These are phyloP conservation scores for Notodonta dromedarius DNA, from an alignment of 2,888 invertebrate species.

Conservation along the genomic window DNA sequence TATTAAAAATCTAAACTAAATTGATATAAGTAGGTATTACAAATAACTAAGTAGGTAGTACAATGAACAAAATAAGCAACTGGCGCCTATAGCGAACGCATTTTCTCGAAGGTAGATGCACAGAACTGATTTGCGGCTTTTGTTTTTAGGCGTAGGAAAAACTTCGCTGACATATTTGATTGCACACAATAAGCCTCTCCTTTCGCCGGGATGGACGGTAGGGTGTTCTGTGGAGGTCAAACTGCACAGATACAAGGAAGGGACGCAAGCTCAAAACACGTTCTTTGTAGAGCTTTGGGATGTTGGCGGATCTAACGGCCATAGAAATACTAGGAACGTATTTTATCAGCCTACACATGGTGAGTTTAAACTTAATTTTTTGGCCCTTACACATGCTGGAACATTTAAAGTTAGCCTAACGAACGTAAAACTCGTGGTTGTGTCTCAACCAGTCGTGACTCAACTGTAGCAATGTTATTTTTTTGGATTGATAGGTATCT, in stretches of 20 bases:
- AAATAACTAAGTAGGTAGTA: too few species aligned
- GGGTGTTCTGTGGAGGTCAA: conserved; percentile 98
- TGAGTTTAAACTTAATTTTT: conserved; percentile 28
- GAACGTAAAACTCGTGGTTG: too few species aligned
- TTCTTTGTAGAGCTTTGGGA: conserved; percentile 99
- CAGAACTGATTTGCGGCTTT: not conserved
- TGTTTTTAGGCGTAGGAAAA: conserved; percentile 95
- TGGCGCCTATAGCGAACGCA: too few species aligned
- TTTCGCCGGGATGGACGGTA: conserved; percentile 97
- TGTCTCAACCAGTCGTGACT: too few species aligned
- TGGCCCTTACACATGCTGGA: not conserved
- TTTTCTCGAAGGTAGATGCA: too few species aligned
- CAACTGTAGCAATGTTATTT: too few species aligned
- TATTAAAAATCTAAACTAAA: too few species aligned
- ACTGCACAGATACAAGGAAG: conserved; percentile 97
- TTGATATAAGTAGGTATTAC: too few species aligned
- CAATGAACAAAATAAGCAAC: too few species aligned
- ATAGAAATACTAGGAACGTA: conserved; percentile 95
- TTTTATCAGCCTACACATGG: conserved; percentile 98
- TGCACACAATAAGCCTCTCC: conserved; percentile 93
- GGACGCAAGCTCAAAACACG: conserved; percentile 94
- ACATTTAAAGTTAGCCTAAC: not conserved
- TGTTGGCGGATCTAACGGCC: conserved; percentile 97
- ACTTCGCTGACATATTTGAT: conserved; percentile 96
- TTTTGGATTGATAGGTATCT: too few species aligned